Evolutionary conservation across 2,888 invertebrate species (phyloP), one percentile per base, ranked within the genome.

Genomic region (Idaea biselata): DNA sequence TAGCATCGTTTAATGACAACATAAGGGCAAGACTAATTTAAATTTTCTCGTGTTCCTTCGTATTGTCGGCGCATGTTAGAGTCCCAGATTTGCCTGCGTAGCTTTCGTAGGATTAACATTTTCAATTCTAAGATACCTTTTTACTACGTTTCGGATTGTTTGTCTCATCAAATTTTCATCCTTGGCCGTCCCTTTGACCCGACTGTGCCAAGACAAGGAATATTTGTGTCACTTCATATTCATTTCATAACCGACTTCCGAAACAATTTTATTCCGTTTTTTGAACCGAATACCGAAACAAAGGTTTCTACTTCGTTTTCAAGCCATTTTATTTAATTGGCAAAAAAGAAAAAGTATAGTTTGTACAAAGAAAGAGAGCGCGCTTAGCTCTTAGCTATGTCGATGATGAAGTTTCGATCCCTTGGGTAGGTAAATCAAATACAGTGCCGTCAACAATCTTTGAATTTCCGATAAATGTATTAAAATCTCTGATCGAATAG

Each of bases 91-190:
- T 44, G 44, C 14, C 44, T 14, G 44, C 8, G 44, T 14, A 44
- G 14, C 44, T 7, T 44, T 8, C 8, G 44, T 14, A 44, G 44
- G 6, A 44, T 44, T 14, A 44, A 44, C 44, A 44, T 44, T 44
- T 14, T 44, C 8, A 44, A 44, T 44, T 44, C 44, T 44, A 44
- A 44, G 44, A 44, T 44, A 44, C 44, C 44, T 44, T 44, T 44
- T 44, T 14, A 44, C 8, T 14, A 14, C 44, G 8, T 14, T 44
- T 14, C 8, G 44, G 44, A 44, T 44, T 44, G 44, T 44, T 44
- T 44, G 44, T 44, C 44, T 44, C 44, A 44, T 44, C 44, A 44
- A 44, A 44, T 44, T 44, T 44, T 44, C 44, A 44, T 44, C 44
- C 44, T 44, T 14, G 44, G 44, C 6, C 25, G 25, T 25, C 44